These are phyloP conservation scores for Drosophila cracens DNA, from an alignment of 2,888 invertebrate species.

Conservation along the genomic window DNA sequence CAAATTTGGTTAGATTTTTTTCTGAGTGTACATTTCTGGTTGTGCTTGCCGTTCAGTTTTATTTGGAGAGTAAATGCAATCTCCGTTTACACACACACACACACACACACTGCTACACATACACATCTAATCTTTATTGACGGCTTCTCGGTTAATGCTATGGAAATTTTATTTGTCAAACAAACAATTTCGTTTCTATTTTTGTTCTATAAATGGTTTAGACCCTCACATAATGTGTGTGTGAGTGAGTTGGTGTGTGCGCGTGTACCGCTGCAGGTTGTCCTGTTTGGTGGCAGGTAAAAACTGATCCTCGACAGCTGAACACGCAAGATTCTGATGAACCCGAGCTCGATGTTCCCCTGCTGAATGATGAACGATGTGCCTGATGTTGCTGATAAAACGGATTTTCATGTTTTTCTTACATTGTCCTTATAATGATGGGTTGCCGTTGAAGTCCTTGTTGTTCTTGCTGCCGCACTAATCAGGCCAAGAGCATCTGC, in stretches of 20 bases:
- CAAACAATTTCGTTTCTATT: slow-evolving; percentile 67
- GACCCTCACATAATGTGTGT: slow-evolving; percentile 1
- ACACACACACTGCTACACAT: background rate
- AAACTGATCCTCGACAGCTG: slow-evolving; percentile 63
- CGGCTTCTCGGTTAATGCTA: slow-evolving; percentile 44
- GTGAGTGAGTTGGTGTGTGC: slow-evolving; percentile 14
- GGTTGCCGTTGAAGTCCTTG: slow-evolving; percentile 9
- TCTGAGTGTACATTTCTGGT: slow-evolving; percentile 18
- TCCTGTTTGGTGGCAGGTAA: slow-evolving; percentile 52
- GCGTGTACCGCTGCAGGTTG: slow-evolving; percentile 56
- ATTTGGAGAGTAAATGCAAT: slow-evolving; percentile 68
- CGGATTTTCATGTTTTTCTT: slow-evolving; percentile 69
- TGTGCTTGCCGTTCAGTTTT: slow-evolving; percentile 10
- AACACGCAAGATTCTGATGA: slow-evolving; percentile 50
- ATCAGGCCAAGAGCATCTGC: slow-evolving; percentile 29
- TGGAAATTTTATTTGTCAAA: slow-evolving; percentile 74
- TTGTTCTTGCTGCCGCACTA: slow-evolving; percentile 15
- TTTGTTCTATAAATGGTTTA: slow-evolving; percentile 47
- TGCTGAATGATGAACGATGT: slow-evolving; percentile 44
- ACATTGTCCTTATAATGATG: slow-evolving; percentile 40
- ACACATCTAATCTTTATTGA: slow-evolving; percentile 73
- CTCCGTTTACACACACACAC: slow-evolving; percentile 54
- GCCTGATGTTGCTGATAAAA: slow-evolving; percentile 54
- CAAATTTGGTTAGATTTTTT: background rate
- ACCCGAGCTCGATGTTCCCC: slow-evolving; percentile 19